Evolutionary conservation across 2,113 vertebrate genomes (phyloP), one percentile per base, ranked within the genome.

Genomic region (Cichladusa arquata): DNA sequence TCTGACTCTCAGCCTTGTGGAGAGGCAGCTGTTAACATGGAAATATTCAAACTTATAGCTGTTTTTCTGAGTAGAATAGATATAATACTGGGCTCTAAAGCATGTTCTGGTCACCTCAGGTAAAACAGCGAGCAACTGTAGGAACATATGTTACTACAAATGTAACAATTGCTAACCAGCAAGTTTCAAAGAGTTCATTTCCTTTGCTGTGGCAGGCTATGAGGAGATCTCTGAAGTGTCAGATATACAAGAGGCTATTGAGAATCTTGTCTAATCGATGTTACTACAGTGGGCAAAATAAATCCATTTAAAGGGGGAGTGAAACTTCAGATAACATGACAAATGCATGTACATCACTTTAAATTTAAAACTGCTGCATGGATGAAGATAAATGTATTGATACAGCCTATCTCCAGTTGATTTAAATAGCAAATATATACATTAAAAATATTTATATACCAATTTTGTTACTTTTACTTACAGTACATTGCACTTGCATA

Each of bases 291-390:
- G 31, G 69, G 28, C 47, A 85, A 94, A 92, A 93, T 86, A 86
- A 80, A 72, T 92, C 23, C 20, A 61, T 88, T 93, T 88, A 53
- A 90, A 94, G 69, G 61, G 58, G 26, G 72, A 91, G 24, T 5
- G 8, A 91, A 95, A 85, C 57, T 95, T 95, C 44, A 94, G 56
- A 54, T 78, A 88, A 83, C 62, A 90, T 94, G 70, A 83, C 92
- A 97, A 93, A 77, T 84, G 40, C 50, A 93, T 77, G 50, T 81
- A 48, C 31, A 23, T 45, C 18, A 64, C 96, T 96, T 96, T 94
- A 92, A 80, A 74, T 80, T 96, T 93, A 87, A 93, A 95, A 91
- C 90, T 92, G 56, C 33, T 87, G 20, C 57, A 73, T 65, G 64
- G 31, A 94, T 81, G 38, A 86, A 81, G 65, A 93, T 81, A 94